Evolutionary conservation across 2,888 invertebrate genomes (phyloP), one percentile per base, ranked within the genome.

Genomic region (Neuroscelio doddi): DNA sequence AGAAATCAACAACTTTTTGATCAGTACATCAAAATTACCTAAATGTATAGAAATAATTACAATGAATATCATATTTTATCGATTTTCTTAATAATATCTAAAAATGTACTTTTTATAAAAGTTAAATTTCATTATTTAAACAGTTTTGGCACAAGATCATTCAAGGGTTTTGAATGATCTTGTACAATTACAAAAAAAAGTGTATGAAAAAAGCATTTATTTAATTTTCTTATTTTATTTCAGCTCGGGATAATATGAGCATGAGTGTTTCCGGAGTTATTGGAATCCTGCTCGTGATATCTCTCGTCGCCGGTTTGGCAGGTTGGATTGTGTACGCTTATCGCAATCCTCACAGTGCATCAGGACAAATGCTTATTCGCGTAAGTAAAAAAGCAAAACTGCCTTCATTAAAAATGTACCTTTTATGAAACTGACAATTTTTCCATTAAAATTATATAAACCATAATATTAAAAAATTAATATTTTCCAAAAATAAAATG

Each of bases 351-450:
- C 97, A 97, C 81, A 94, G 96, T 3, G 90, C 94, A 46, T 96
- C 97, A 73, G 99, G 99, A 65, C 97, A 98, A 85, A 90, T 98
- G 79, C 90, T 99, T 50, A 98, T 99, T 80, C 94, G 95, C 91
- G 97, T 97, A 86, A 87, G 88, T 83, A 51, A 49, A 38, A 27
- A 3, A 12, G 17, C 8, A 41, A 29, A 26, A 26, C 26, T 5
- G 8, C 26, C 8, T 8, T 4, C 34, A 34, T 34, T 4, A 10
- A 34, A n/a, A 34, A 7, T 34, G 7, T 5, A 7, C 4, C 4
- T 34, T 34, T 5, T 10, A 7, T 34, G 14, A 12, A 39, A n/a
- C n/a, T n/a, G n/a, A n/a, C n/a, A n/a, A n/a, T n/a, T n/a, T n/a
- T n/a, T n/a, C n/a, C n/a, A n/a, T n/a, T n/a, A n/a, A n/a, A n/a